phyloP scores from a whole-genome alignment of 2,797 vertebrate genomes.

The Sebastes umbrosus region DNA sequence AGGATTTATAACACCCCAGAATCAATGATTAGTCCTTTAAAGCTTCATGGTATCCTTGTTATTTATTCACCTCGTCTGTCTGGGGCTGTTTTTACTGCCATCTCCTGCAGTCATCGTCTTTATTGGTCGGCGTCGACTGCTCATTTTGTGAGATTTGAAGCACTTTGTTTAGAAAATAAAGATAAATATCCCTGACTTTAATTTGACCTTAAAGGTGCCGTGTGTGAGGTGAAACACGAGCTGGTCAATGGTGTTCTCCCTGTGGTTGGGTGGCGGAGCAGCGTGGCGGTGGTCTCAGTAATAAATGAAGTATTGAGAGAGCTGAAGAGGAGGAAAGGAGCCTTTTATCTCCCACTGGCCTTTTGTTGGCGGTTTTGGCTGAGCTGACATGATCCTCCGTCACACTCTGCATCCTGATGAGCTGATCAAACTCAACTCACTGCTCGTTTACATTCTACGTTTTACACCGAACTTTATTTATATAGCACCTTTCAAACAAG shows the following conservation, averaged over 20 bases:
- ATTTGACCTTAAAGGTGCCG: not conserved
- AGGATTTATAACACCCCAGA: not conserved
- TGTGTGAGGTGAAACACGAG: not conserved
- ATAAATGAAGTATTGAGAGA: not conserved
- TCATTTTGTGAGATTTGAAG: not conserved
- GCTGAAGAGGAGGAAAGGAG: not conserved
- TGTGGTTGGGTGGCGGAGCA: too few species aligned
- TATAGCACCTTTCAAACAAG: too few species aligned
- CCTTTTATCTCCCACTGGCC: not conserved
- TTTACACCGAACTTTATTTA: not conserved
- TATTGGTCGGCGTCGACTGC: not conserved
- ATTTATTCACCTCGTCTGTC: not conserved
- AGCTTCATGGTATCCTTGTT: not conserved
- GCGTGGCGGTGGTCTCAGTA: not conserved
- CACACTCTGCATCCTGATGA: not conserved
- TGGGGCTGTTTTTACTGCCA: not conserved
- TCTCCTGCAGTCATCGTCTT: not conserved
- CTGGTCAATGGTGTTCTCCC: not conserved
- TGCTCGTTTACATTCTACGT: not conserved
- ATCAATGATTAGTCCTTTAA: not conserved
- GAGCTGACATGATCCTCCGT: not conserved
- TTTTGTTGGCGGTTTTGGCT: constrained; percentile 3
- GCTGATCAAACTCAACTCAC: not conserved
- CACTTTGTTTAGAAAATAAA: not conserved
- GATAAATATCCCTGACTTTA: not conserved